These are phyloP conservation scores for Megathymus violae DNA, from an alignment of 1,140 invertebrate species.

Conservation along the genomic window DNA sequence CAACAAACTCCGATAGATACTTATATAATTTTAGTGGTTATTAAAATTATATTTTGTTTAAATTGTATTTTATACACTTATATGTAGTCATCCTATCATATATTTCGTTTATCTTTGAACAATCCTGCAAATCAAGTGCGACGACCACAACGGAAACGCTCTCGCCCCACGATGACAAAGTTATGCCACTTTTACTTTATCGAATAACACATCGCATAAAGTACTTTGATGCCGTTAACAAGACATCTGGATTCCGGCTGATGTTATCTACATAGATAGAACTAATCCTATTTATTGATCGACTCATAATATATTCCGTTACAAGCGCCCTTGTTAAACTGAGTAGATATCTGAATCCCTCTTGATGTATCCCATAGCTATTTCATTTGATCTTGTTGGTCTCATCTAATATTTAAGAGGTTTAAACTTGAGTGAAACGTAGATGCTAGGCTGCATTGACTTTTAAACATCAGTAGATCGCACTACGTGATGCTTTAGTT, in stretches of 20 bases:
- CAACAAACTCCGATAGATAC: no score
- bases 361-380: constrained; percentile 71
- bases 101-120: background rate
- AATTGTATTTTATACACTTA: no score
- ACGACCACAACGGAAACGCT: constrained; percentile 17
- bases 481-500: constrained; percentile 24
- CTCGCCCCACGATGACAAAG: constrained; percentile 3
- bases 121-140: background rate
- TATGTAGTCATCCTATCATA: no score
- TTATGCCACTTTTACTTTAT: constrained; percentile 26
- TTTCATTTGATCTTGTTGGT: constrained; percentile 80
- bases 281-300: constrained; percentile 68
- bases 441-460: constrained; percentile 61
- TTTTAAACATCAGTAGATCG: constrained; percentile 53
- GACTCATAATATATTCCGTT: constrained; percentile 72
- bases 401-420: constrained; percentile 80
- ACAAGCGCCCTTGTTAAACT: constrained; percentile 76
- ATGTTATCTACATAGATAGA: constrained; percentile 36
- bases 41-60: no score
- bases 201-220: constrained; percentile 40
- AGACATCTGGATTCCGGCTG: constrained; percentile 32
- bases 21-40: no score
- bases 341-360: constrained; percentile 62
- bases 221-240: constrained; percentile 37
- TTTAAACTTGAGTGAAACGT: constrained; percentile 74